Evolutionary conservation across 2,797 vertebrate genomes (phyloP).

Genomic region (Falco novaeseelandiae): DNA sequence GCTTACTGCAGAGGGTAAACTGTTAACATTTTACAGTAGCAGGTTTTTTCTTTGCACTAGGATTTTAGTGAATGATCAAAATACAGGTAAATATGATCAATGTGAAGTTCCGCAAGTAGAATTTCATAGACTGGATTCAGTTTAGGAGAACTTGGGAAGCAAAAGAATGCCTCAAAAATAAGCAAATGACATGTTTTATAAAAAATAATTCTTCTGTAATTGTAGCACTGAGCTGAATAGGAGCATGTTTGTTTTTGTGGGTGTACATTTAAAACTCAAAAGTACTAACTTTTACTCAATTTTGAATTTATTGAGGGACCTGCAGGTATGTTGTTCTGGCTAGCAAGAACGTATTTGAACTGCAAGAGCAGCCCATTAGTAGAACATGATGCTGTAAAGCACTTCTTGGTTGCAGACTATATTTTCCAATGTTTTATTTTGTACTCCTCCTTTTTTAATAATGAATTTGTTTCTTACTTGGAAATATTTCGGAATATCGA

Average conservation of each 20-base stretch:
- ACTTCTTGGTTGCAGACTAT: not conserved
- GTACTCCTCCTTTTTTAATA: not conserved
- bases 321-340: not conserved
- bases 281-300: not conserved
- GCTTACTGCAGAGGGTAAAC: not conserved
- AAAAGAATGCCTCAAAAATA: not conserved
- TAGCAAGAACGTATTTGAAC: not conserved
- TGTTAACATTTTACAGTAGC: not conserved
- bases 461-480: not conserved
- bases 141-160: not conserved
- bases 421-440: not conserved
- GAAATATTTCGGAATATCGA: not conserved
- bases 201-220: not conserved
- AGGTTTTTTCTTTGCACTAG: not conserved
- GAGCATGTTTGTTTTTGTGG: not conserved
- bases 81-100: not conserved
- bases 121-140: not conserved
- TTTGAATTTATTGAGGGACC: not conserved
- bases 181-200: not conserved
- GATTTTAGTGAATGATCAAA: not conserved
- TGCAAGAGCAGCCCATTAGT: not conserved
- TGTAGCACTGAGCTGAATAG: not conserved
- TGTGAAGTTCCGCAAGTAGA: not conserved
- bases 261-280: not conserved
- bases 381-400: not conserved